Evolutionary conservation across 2,797 vertebrate species (phyloP), one percentile per base, ranked within the genome.

Genomic region (Alfaro cultratus): DNA sequence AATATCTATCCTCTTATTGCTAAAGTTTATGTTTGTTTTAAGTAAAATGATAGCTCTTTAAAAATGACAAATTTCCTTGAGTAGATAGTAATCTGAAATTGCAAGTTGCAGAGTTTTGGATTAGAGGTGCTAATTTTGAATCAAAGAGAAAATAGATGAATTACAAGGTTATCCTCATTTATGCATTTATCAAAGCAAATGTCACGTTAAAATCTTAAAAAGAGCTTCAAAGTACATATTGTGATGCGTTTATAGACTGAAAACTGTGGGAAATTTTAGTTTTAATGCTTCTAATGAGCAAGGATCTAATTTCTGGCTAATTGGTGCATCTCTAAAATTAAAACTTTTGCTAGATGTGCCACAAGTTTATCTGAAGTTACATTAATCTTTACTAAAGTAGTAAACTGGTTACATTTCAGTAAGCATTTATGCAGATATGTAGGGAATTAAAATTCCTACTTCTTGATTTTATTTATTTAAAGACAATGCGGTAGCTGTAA

Each of bases 391-490:
- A 41, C 10, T 70, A 9, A n/a, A 12, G 64, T 41, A 41, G 12
- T 68, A 41, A 67, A 41, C 39, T 70, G 10, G 4, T 41, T 43
- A 70, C 10, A 3, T 70, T 41, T 7, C 10, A 26, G 39, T 43
- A 43, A 70, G 67, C n/a, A n/a, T 43, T 70, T 70, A 70, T 26
- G 39, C 21, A 2, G 18, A 23, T 1, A 7, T 67, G 4, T 41
- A 36, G 34, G 18, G 7, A 12, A 36, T 79, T 51, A 78, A n/a
- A 84, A 31, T 45, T 71, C 75, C 71, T 34, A 82, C 46, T 77
- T 81, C 81, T 55, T 82, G 68, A 78, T 80, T 74, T 9, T 21
- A 43, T 43, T 53, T 53, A 34, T 34, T 53, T 10, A 53, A 57
- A 57, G 43, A 83, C 7, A 47, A 12, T 49, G 16, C 16, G 0